Percentiles rank a stretch among this genome's conserved stretches.
Conservation (phyloP, 2,888 invertebrate genomes). For the Drosophila macrothrix region DNA sequence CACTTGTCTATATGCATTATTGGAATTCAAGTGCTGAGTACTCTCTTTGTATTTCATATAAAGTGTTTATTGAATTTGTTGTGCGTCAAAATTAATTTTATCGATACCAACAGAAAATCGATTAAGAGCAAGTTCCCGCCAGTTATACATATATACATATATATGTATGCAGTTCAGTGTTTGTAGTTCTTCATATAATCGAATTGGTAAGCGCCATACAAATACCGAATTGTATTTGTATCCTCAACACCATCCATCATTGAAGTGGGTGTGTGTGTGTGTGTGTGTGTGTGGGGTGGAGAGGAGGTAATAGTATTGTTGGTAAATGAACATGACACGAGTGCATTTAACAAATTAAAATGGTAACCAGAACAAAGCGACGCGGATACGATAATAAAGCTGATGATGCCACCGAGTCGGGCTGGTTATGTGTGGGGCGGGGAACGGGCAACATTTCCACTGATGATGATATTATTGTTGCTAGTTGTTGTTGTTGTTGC, state of each 20-base stretch:
- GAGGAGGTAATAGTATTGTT: conserved; percentile 16
- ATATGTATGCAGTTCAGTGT: not conserved
- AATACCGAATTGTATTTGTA: conserved; percentile 1
- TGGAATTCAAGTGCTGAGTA: not conserved
- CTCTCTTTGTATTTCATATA: not conserved
- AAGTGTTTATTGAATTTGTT: not conserved
- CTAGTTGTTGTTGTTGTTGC: conserved; percentile 13
- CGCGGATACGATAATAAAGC: conserved; percentile 69
- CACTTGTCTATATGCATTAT: not conserved
- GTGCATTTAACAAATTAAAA: conserved; percentile 80
- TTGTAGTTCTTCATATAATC: not conserved
- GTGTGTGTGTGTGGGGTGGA: not conserved
- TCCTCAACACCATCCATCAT: not conserved
- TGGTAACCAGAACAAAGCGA: conserved; percentile 54
- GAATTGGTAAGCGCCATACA: not conserved
- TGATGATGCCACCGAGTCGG: conserved; percentile 36
- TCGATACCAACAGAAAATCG: not conserved
- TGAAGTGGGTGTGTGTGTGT: not conserved
- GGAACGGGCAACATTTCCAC: not conserved
- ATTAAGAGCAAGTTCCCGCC: not conserved
- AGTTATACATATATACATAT: not conserved
- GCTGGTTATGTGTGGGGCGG: not conserved
- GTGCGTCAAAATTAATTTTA: not conserved
- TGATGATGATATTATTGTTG: conserved; percentile 40
- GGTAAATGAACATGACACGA: conserved; percentile 65